Conservation (phyloP, 2,113 vertebrate species). For the Micronycteris hirsuta region DNA sequence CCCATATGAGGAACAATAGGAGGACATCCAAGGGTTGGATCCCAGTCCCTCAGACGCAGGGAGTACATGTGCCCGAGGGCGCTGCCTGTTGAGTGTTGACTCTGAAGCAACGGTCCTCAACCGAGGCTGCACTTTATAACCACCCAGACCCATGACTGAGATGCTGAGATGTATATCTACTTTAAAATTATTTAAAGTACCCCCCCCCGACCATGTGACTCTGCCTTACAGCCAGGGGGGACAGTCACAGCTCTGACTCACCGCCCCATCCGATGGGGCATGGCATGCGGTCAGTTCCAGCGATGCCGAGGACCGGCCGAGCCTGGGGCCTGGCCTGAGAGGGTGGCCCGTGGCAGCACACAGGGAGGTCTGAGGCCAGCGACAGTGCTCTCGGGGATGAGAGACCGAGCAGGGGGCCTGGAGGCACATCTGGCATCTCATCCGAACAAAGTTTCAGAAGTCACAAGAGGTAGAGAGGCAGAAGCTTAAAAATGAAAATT, state of each 20-base stretch:
- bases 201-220: background rate
- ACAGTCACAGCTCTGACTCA: background rate
- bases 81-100: background rate
- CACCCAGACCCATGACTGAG: background rate
- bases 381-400: accelerated
- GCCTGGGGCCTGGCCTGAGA: background rate
- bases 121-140: background rate
- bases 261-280: accelerated
- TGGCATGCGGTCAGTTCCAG: too few relatives aligned
- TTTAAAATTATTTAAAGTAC: background rate
- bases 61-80: background rate
- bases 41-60: background rate
- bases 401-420: background rate
- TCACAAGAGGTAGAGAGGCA: background rate
- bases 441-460: background rate
- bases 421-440: background rate
- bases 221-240: background rate
- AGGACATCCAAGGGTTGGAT: background rate
- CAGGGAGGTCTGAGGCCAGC: background rate
- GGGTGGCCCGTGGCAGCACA: accelerated
- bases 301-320: too few relatives aligned
- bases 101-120: background rate
- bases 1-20: background rate
- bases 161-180: background rate
- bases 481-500: background rate